Evolutionary conservation across 2,797 vertebrate genomes (phyloP).

Genomic region (Taenioides sp.): DNA sequence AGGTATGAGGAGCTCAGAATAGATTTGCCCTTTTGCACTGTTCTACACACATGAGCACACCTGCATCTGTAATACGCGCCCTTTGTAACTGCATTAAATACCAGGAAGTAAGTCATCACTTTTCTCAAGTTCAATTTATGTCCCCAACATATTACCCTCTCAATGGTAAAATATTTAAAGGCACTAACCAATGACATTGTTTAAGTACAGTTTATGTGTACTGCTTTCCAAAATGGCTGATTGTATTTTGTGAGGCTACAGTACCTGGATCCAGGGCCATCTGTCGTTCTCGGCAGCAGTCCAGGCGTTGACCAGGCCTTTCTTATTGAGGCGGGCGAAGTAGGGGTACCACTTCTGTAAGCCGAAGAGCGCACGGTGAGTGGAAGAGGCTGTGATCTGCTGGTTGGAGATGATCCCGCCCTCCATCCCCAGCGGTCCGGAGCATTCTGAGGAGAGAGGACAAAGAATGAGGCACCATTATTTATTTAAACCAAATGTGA

Average conservation of each 20-base stretch:
- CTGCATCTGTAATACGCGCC: constrained; percentile 41
- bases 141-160: not conserved
- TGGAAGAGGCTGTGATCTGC: constrained; percentile 97
- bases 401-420: constrained; percentile 98
- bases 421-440: constrained; percentile 95
- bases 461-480: constrained; percentile 11
- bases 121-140: constrained; percentile 15
- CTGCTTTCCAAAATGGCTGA: constrained; percentile 13
- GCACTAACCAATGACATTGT: not conserved
- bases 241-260: constrained; percentile 51
- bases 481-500: constrained; percentile 11
- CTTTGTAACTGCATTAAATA: constrained; percentile 36
- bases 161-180: not conserved
- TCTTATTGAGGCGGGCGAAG: constrained; percentile 97
- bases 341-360: constrained; percentile 99
- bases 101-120: constrained; percentile 30
- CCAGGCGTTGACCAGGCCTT: constrained; percentile 98
- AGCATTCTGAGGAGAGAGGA: constrained; percentile 83
- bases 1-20: constrained; percentile 4
- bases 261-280: constrained; percentile 99
- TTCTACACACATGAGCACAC: constrained; percentile 35
- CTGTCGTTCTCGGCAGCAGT: constrained; percentile 98
- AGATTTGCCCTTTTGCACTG: constrained; percentile 12
- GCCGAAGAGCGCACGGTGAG: constrained; percentile 95
- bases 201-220: constrained; percentile 11